Evolutionary conservation across 2,113 vertebrate species (phyloP), one percentile per base, ranked within the genome.

Genomic region (Psephotus haematonotus): DNA sequence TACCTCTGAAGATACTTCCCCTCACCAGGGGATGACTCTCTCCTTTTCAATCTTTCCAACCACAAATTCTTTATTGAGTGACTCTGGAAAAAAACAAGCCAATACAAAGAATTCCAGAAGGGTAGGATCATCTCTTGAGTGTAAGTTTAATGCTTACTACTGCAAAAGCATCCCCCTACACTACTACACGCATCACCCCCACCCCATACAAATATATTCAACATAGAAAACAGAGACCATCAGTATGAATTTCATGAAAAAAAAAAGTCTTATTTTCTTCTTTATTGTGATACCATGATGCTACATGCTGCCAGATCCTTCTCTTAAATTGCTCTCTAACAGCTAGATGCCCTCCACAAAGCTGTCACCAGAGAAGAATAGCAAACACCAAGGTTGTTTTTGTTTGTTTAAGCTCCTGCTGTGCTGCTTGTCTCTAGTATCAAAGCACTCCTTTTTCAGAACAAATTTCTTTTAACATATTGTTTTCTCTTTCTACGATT

Each of bases 391-490:
- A 93, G 93, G 75, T 79, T 97, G 86, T 72, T 95, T 97, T 94
- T 9, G 0, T 97, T 95, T 95, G 78, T 92, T 96, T 97, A 95
- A 91, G 62, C 75, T 94, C 97, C 93, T 90, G 90, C 94, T 95
- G 93, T 90, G 96, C 68, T 89, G 88, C 77, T 92, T 96, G 90
- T 92, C 95, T 97, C 75, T 46, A 81, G 75, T 95, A 96, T 96
- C 83, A 97, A 97, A 97, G 77, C n/a, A 62, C 88, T 85, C 27
- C 15, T 86, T 91, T 82, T 91, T 83, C 85, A 95, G 83, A 97
- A 95, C 77, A 96, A 95, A 92, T 88, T 91, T 93, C 11, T 93
- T 93, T 92, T 95, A 96, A 78, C 87, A 71, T 95, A 80, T 90
- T 93, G 59, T 93, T 94, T 71, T 92, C 31, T 24, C 6, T 87